A percentile compares a stretch with the other conserved stretches of the same genome.
Conservation (phyloP, 2,888 invertebrate species). For the Plemyria rubiginata region DNA sequence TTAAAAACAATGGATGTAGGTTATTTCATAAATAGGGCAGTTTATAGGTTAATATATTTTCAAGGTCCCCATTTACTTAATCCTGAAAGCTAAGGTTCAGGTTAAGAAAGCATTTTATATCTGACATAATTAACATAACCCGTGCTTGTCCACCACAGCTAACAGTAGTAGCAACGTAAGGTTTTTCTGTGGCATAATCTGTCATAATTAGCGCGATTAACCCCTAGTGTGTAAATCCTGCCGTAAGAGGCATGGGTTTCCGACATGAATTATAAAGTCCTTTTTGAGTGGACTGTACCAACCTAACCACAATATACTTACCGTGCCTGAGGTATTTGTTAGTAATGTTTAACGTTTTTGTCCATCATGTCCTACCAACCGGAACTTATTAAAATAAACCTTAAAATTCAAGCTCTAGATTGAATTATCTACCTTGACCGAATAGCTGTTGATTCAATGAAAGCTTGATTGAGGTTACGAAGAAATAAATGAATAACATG, state of each 20-base stretch:
- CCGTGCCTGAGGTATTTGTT: background rate
- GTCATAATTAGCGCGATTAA: no score
- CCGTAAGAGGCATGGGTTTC: no score
- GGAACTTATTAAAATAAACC: slow-evolving; percentile 12
- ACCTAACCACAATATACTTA: background rate
- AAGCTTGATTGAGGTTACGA: no score
- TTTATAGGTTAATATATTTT: background rate
- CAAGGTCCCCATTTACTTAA: background rate
- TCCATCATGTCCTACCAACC: slow-evolving; percentile 12
- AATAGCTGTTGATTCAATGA: no score
- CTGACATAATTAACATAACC: no score
- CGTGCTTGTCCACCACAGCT: no score
- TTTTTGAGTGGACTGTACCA: no score
- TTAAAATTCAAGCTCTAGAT: background rate
- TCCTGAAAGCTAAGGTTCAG: slow-evolving; percentile 2
- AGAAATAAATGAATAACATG: no score
- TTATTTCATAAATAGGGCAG: background rate
- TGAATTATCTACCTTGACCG: background rate
- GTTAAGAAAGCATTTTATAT: slow-evolving; percentile 1
- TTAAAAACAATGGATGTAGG: background rate
- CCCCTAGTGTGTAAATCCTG: no score
- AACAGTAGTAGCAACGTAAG: no score
- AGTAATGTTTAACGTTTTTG: background rate
- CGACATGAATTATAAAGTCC: no score
- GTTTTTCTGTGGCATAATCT: no score